These are phyloP conservation scores for Apaloderma vittatum DNA, from an alignment of 2,113 vertebrate genomes.

Conservation along the genomic window DNA sequence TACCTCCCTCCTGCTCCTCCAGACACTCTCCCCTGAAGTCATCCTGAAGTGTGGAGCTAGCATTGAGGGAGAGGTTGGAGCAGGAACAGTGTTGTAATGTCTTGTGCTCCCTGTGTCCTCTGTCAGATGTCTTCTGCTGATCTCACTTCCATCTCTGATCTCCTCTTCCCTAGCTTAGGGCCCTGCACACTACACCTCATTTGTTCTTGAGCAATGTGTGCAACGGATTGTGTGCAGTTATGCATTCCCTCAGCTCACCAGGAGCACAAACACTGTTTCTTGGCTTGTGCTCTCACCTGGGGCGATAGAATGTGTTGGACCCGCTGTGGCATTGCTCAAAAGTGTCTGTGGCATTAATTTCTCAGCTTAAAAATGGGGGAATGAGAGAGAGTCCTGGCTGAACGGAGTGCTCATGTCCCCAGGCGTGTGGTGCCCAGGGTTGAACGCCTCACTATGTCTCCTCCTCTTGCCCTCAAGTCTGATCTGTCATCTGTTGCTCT, in stretches of 20 bases:
- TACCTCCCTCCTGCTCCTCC: background rate
- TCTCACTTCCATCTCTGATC: background rate
- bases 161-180: background rate
- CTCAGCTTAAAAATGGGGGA: background rate
- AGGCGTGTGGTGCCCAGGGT: fast-evolving
- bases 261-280: background rate
- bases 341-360: background rate
- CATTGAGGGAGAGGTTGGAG: background rate
- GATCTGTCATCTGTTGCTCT: background rate
- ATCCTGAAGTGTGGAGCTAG: background rate
- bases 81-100: background rate
- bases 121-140: background rate
- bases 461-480: background rate
- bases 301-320: background rate
- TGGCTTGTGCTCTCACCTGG: background rate
- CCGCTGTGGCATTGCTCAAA: background rate
- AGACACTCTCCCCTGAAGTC: background rate
- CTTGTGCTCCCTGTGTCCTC: background rate
- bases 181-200: background rate
- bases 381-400: background rate
- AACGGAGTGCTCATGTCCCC: background rate
- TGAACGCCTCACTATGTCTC: fast-evolving
- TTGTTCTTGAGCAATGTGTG: background rate
- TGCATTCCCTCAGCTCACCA: background rate
- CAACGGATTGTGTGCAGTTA: background rate